phyloP scores from a whole-genome alignment of 2,888 invertebrate species.

The Volucella inanis region DNA sequence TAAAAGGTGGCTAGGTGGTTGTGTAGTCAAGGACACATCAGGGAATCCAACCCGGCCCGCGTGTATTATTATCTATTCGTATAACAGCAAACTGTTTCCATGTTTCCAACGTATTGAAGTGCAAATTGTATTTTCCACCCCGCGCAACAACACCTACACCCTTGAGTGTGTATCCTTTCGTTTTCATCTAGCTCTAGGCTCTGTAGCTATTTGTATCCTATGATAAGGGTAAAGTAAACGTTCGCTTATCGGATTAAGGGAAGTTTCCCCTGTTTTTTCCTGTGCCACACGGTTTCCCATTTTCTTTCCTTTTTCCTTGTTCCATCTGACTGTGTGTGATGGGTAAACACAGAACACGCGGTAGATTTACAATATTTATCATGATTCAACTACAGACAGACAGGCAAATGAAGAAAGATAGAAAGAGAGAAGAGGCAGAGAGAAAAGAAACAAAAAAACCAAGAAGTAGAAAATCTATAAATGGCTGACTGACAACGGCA shows the following conservation, averaged over 20 bases:
- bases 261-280: constrained; percentile 17
- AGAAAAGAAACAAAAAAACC: background rate
- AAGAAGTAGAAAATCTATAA: background rate
- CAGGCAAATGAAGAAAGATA: background rate
- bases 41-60: background rate
- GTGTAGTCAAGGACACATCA: constrained; percentile 42
- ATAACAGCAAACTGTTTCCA: constrained; percentile 29
- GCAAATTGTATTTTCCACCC: constrained; percentile 20
- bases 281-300: background rate
- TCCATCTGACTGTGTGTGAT: constrained; percentile 6
- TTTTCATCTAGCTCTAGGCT: background rate
- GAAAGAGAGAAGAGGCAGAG: background rate
- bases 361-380: constrained; percentile 47
- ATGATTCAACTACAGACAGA: constrained; percentile 29
- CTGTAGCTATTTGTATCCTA: background rate
- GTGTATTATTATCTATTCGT: constrained; percentile 5
- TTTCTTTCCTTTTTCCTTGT: background rate
- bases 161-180: constrained; percentile 1
- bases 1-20: constrained; percentile 39
- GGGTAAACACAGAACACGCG: background rate
- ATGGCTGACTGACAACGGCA: constrained; percentile 35
- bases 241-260: constrained; percentile 48
- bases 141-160: background rate
- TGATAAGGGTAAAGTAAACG: constrained; percentile 42
- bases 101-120: constrained; percentile 7